Percentiles rank a stretch among this genome's conserved stretches.
These are phyloP conservation scores for Anarhynchus alexandrinus DNA, from an alignment of 2,113 vertebrate species.

Conservation along the genomic window DNA sequence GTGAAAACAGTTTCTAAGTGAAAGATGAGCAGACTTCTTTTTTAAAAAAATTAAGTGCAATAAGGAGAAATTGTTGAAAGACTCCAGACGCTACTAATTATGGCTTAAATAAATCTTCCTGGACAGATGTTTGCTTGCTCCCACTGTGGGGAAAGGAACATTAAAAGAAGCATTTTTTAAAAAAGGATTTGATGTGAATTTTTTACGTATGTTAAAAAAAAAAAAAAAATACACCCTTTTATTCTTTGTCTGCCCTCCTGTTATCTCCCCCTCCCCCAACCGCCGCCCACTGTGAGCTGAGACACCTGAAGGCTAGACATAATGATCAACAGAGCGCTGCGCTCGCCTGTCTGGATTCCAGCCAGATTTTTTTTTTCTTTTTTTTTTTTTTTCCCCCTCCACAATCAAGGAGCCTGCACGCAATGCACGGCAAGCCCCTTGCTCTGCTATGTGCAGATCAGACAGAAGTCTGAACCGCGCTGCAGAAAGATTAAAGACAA, in stretches of 20 bases:
- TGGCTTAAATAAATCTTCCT: slow-evolving; percentile 86
- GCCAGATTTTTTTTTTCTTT: slow-evolving; percentile 69
- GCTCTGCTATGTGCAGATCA: slow-evolving; percentile 78
- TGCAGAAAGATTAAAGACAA: slow-evolving; percentile 85
- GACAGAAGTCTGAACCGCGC: slow-evolving; percentile 72
- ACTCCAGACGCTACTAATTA: slow-evolving; percentile 95
- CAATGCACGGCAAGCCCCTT: slow-evolving; percentile 75
- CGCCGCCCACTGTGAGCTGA: slow-evolving; percentile 83
- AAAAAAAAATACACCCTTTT: slow-evolving; percentile 55
- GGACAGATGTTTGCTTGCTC: slow-evolving; percentile 75
- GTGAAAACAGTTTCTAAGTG: slow-evolving; percentile 57
- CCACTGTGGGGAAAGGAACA: slow-evolving; percentile 69
- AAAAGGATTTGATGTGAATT: slow-evolving; percentile 59
- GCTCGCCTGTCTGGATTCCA: slow-evolving; percentile 84
- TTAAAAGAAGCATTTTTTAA: slow-evolving; percentile 78
- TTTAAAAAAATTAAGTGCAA: slow-evolving; percentile 53
- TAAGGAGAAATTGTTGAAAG: slow-evolving; percentile 81
- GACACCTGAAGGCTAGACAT: slow-evolving; percentile 97
- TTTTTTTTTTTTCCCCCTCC: slow-evolving; percentile 42
- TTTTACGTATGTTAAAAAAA: slow-evolving; percentile 16
- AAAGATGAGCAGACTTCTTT: slow-evolving; percentile 48
- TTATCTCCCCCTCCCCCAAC: slow-evolving; percentile 84
- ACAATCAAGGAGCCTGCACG: slow-evolving; percentile 82
- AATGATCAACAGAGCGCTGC: slow-evolving; percentile 92
- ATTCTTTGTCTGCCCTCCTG: slow-evolving; percentile 90